Conservation (phyloP, 2,888 invertebrate genomes). For the Drosophila stalkeri region DNA sequence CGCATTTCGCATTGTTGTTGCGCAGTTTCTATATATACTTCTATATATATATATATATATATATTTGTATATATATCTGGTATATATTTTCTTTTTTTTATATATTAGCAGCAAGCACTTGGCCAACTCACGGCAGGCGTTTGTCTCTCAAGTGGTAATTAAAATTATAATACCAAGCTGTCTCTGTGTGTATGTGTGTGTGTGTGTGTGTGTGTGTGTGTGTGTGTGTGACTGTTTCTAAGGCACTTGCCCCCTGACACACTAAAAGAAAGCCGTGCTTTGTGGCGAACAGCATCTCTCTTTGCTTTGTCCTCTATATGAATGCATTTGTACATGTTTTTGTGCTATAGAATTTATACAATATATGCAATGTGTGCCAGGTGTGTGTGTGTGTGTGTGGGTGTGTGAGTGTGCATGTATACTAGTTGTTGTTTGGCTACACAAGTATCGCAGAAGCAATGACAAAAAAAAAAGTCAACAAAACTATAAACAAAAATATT, state of each 20-base stretch:
- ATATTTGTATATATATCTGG: constrained; percentile 6
- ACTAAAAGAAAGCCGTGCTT: constrained; percentile 57
- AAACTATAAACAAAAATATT: constrained; percentile 25
- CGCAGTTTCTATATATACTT: constrained; percentile 24
- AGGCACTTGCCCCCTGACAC: constrained; percentile 60
- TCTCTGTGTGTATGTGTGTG: neutral
- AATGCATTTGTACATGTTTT: constrained; percentile 29
- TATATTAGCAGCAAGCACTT: constrained; percentile 17
- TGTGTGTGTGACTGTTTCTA: constrained; percentile 22
- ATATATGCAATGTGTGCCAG: constrained; percentile 29
- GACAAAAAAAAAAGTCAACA: constrained; percentile 43
- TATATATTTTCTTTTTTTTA: neutral
- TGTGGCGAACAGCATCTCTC: constrained; percentile 45
- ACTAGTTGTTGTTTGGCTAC: constrained; percentile 39
- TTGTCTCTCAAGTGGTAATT: constrained; percentile 75
- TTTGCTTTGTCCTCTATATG: constrained; percentile 26
- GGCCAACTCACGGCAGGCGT: constrained; percentile 43
- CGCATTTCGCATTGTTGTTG: constrained; percentile 58
- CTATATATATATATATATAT: constrained; percentile 8
- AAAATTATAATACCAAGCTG: constrained; percentile 74
- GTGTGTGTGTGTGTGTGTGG: constrained; percentile 1
- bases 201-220: neutral
- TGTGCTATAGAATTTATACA: constrained; percentile 45
- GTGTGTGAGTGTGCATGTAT: neutral
- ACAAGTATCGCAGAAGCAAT: constrained; percentile 54